Conservation (phyloP, 2,888 invertebrate genomes). For the Sericinus montela region DNA sequence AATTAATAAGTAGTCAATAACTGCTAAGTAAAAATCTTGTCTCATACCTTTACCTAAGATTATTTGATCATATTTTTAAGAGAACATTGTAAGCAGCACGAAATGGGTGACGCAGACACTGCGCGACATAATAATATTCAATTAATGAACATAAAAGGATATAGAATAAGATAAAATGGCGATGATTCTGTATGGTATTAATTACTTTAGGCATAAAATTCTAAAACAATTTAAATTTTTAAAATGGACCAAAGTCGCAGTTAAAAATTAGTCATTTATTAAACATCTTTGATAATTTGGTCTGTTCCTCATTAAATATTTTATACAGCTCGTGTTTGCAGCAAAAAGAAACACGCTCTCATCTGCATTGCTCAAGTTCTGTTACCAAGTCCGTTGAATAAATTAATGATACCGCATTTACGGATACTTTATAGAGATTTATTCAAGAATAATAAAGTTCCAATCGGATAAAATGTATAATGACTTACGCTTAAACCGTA, state of each 20-base stretch:
- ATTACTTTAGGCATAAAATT: too few species aligned
- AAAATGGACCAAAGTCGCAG: too few species aligned
- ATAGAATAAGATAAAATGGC: too few species aligned
- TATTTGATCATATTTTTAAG: too few species aligned
- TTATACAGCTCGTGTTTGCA: not conserved
- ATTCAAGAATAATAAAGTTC: not conserved
- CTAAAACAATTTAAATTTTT: too few species aligned
- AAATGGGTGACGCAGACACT: too few species aligned
- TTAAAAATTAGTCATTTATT: too few species aligned
- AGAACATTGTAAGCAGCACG: too few species aligned
- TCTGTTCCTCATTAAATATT: not conserved
- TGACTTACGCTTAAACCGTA: not conserved
- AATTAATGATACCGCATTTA: not conserved
- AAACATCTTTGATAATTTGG: not conserved
- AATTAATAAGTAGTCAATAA: constrained; percentile 1
- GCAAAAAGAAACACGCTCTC: not conserved
- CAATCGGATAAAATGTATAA: not conserved
- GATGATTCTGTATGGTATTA: too few species aligned
- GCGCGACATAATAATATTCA: too few species aligned
- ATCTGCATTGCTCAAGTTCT: not conserved
- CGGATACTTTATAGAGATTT: not conserved
- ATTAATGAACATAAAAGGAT: too few species aligned
- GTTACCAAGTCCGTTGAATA: not conserved
- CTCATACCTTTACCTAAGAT: too few species aligned
- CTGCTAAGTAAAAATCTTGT: not conserved